Percentiles rank a stretch among this genome's conserved stretches.
Conservation (phyloP, 2,797 vertebrate species). For the Siniperca scherzeri region DNA sequence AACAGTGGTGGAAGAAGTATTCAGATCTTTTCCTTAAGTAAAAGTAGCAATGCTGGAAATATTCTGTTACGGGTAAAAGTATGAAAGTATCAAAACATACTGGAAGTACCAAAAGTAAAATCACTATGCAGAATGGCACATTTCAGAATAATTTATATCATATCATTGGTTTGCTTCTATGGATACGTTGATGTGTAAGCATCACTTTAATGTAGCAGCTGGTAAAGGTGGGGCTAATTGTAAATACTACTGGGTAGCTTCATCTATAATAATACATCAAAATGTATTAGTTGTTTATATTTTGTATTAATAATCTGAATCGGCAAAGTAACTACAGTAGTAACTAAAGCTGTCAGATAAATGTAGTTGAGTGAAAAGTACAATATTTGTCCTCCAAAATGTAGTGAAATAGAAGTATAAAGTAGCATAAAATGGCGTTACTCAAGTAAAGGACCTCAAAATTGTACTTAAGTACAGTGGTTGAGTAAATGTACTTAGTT, state of each 20-base stretch:
- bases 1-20: neutral
- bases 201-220: neutral
- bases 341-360: no score
- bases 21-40: neutral
- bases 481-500: neutral
- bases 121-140: neutral
- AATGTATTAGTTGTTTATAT: no score
- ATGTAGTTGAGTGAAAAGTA: no score
- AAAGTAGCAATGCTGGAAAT: neutral
- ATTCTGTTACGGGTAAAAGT: neutral
- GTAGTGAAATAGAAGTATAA: neutral
- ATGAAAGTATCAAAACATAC: neutral
- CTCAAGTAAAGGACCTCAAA: neutral
- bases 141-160: neutral
- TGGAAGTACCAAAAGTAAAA: neutral
- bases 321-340: no score
- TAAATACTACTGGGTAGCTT: neutral
- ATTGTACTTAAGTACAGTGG: neutral
- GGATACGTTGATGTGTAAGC: neutral
- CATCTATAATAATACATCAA: neutral
- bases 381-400: neutral
- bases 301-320: no score
- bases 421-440: neutral
- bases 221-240: no score
- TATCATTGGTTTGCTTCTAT: neutral